A percentile compares a stretch with the other conserved stretches of the same genome.
Conservation (phyloP, 2,888 invertebrate genomes). For the Dicranocentrus wangi region DNA sequence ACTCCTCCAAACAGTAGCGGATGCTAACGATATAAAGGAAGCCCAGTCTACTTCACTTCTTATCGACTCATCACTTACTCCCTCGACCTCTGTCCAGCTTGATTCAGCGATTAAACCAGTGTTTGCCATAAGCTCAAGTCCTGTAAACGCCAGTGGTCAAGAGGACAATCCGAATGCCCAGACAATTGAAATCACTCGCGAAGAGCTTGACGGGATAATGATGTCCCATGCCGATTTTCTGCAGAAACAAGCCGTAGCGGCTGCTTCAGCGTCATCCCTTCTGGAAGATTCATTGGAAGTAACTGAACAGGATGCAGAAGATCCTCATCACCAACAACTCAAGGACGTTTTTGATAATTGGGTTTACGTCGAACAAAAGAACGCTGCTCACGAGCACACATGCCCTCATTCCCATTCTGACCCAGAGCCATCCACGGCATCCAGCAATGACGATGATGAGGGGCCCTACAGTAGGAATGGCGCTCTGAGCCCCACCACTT, state of each 20-base stretch:
- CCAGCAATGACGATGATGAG: slow-evolving; percentile 70
- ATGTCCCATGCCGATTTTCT: slow-evolving; percentile 73
- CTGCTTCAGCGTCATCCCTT: slow-evolving; percentile 12
- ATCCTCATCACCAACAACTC: slow-evolving; percentile 26
- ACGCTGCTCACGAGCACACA: slow-evolving; percentile 69
- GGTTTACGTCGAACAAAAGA: slow-evolving; percentile 74
- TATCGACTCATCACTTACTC: slow-evolving; percentile 66
- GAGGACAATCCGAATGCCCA: slow-evolving; percentile 52
- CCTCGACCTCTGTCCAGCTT: slow-evolving; percentile 65
- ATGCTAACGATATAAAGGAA: slow-evolving; percentile 72
- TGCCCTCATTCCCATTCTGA: slow-evolving; percentile 65
- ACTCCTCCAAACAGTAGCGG: slow-evolving; percentile 71
- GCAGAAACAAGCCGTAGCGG: slow-evolving; percentile 65
- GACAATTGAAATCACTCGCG: slow-evolving; percentile 73
- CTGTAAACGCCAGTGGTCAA: background rate
- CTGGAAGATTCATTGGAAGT: slow-evolving; percentile 64
- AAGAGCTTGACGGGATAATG: slow-evolving; percentile 73
- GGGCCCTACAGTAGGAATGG: slow-evolving; percentile 66
- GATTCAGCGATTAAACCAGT: slow-evolving; percentile 53
- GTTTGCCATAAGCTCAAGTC: slow-evolving; percentile 26
- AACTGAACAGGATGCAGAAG: slow-evolving; percentile 15
- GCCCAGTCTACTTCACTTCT: slow-evolving; percentile 66
- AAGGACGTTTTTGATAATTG: slow-evolving; percentile 74
- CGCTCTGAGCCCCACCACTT: slow-evolving; percentile 68
- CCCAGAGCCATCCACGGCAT: slow-evolving; percentile 64